Conservation (phyloP, 2,113 vertebrate genomes). For the Halichoerus grypus region DNA sequence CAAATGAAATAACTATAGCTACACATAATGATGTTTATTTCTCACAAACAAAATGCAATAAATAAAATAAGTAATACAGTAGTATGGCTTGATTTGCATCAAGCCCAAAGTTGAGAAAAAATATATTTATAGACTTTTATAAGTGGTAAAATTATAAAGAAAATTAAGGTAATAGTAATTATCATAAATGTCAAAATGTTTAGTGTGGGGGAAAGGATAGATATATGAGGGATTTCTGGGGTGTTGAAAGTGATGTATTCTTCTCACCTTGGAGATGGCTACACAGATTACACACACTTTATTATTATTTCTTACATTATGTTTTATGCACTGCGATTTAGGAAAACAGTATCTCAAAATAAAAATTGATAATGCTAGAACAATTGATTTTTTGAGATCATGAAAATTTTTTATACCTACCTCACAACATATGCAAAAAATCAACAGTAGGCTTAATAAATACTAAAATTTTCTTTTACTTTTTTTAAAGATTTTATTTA, state of each 20-base stretch:
- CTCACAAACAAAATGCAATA: background rate
- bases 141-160: background rate
- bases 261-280: background rate
- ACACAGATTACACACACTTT: background rate
- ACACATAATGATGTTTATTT: background rate
- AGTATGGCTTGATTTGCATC: background rate
- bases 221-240: background rate
- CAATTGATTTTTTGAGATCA: background rate
- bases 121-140: background rate
- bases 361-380: background rate
- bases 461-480: background rate
- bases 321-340: background rate
- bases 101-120: background rate
- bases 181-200: background rate
- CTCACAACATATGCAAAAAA: background rate
- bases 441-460: background rate
- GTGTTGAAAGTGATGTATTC: background rate
- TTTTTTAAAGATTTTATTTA: too few species aligned
- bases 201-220: background rate
- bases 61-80: background rate
- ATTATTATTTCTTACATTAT: background rate
- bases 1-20: background rate
- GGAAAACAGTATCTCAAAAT: background rate
- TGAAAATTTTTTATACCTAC: background rate
- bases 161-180: background rate